Evolutionary conservation across 2,797 vertebrate genomes (phyloP), one percentile per base, ranked within the genome.

Genomic region (Agapornis canus): DNA sequence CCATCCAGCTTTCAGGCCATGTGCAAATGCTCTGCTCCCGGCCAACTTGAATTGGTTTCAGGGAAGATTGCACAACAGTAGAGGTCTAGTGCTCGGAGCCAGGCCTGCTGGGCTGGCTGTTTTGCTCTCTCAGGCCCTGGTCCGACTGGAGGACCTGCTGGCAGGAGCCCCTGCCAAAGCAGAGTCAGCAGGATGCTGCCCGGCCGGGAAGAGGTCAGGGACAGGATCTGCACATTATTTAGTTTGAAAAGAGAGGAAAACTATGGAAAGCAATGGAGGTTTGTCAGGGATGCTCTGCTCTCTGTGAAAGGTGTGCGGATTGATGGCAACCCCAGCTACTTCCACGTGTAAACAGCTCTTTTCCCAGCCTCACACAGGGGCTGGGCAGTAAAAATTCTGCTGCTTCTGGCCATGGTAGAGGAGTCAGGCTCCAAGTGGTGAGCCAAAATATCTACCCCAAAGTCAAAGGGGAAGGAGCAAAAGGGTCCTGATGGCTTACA

Each of bases 41-140:
- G 96, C 93, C 93, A 95, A 75, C 35, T 52, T 95, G 90, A 87
- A 92, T 75, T 78, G 4, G 17, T 93, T 94, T 96, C 89, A 96
- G 84, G 95, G 88, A 91, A 95, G 57, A 92, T 92, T 97, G 97
- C 96, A 82, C 71, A 94, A 95, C 96, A 95, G 91, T 87, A 93
- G 93, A 86, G 92, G 72, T 92, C 82, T 96, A 89, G 86, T 84
- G 61, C 77, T 95, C 5, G 2, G 86, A 91, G 89, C 96, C 97
- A 97, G 96, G 86, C 94, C 85, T 96, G 91, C 91, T 91, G 87
- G 94, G 92, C 87, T 94, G 90, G 43, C 95, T 94, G 82, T 86
- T 96, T 86, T 94, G 92, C 91, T 92, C 95, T 80, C 87, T 73
- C 6, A 4, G 68, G 79, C 80, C 94, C 51, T 4, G 8, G 68